phyloP scores from a whole-genome alignment of 2,888 invertebrate species.

The Limnephilus lunatus region DNA sequence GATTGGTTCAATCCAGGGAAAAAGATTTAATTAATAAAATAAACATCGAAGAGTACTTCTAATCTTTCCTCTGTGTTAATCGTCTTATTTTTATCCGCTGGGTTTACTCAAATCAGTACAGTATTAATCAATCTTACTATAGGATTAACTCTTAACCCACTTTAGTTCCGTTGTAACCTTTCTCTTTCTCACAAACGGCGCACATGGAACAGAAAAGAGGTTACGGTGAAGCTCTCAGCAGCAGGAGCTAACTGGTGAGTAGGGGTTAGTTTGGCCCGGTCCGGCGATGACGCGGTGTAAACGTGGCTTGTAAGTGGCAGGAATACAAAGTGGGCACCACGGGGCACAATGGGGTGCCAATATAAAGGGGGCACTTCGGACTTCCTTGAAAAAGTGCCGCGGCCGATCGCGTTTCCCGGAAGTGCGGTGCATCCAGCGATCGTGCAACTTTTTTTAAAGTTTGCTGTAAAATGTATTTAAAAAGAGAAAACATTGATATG shows the following conservation, averaged over 20 bases:
- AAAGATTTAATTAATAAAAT: neutral
- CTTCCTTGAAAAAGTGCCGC: constrained; percentile 41
- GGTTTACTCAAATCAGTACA: neutral
- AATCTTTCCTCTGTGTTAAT: neutral
- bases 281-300: neutral
- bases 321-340: neutral
- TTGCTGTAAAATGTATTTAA: no score
- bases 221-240: neutral
- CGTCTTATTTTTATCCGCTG: neutral
- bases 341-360: constrained; percentile 59
- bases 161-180: neutral
- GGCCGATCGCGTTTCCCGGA: constrained; percentile 58
- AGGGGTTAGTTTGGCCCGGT: neutral
- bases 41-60: neutral
- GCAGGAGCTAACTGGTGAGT: neutral
- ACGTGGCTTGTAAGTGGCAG: neutral
- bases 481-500: no score
- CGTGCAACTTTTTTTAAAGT: neutral
- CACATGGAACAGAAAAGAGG: neutral
- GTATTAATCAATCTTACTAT: neutral
- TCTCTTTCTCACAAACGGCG: neutral
- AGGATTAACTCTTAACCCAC: neutral
- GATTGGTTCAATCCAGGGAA: neutral
- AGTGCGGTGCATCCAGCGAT: constrained; percentile 41
- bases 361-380: constrained; percentile 50